phyloP scores from a whole-genome alignment of 37 sponge, comb jelly and placozoan genomes.

The Aphrocallistes beatrix region DNA sequence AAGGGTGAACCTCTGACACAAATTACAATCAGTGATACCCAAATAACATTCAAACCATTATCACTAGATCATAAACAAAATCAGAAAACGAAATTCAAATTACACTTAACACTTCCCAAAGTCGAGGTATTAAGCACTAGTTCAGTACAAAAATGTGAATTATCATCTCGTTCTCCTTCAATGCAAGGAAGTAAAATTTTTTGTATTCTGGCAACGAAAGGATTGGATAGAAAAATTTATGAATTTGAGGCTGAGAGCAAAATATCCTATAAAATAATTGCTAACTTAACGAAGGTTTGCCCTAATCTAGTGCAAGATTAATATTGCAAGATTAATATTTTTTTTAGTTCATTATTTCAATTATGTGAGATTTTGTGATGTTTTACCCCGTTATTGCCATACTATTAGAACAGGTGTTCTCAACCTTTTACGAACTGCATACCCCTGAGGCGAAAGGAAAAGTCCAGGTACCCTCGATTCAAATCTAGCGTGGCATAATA shows the following conservation, averaged over 20 bases:
- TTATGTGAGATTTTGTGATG: too few species aligned
- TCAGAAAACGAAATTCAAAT: background rate
- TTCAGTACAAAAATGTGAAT: background rate
- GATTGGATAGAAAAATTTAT: background rate
- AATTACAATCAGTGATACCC: background rate
- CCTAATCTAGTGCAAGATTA: too few species aligned
- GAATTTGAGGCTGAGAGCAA: background rate
- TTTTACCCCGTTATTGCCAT: too few species aligned
- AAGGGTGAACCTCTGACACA: background rate
- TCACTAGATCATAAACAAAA: background rate
- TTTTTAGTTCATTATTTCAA: too few species aligned
- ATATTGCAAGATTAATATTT: too few species aligned
- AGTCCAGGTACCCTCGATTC: too few species aligned
- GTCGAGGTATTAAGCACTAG: background rate
- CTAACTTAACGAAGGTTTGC: too few species aligned
- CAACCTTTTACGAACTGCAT: too few species aligned
- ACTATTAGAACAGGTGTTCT: too few species aligned
- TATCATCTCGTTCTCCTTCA: background rate
- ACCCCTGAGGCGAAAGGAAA: too few species aligned
- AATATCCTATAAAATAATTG: background rate
- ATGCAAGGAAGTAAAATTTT: background rate
- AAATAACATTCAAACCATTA: background rate
- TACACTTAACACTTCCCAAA: background rate
- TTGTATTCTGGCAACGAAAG: background rate
- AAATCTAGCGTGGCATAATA: too few species aligned